Percentiles rank a stretch among this genome's conserved stretches.
These are phyloP conservation scores for Micropoecilia bifurca DNA, from an alignment of 2,797 vertebrate genomes.

Conservation along the genomic window DNA sequence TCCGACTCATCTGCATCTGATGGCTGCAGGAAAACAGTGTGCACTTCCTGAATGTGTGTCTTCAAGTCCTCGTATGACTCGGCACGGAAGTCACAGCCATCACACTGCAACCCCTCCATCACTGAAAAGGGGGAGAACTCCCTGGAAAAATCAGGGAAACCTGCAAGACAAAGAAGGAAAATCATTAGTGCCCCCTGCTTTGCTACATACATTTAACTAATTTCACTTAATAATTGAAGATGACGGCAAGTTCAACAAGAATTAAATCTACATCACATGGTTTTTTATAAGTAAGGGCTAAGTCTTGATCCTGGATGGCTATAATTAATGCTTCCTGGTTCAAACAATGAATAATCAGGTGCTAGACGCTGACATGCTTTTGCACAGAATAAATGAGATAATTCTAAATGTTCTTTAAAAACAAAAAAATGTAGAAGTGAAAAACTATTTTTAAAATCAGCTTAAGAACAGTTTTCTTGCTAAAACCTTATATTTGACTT, in stretches of 20 bases:
- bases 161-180: constrained; percentile 63
- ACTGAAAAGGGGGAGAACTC: constrained; percentile 74
- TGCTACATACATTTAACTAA: not conserved
- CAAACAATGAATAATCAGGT: constrained; percentile 52
- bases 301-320: constrained; percentile 45
- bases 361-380: constrained; percentile 27
- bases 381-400: constrained; percentile 18
- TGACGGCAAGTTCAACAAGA: not conserved
- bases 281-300: constrained; percentile 36
- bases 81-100: constrained; percentile 98
- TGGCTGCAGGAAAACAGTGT: constrained; percentile 96
- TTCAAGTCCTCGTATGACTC: constrained; percentile 97
- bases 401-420: not conserved
- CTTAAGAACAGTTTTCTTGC: not conserved
- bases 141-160: constrained; percentile 93
- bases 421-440: too few relatives aligned
- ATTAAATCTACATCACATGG: constrained; percentile 13
- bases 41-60: constrained; percentile 97
- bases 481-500: not conserved
- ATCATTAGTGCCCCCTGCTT: constrained; percentile 9
- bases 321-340: constrained; percentile 33
- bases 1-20: constrained; percentile 92
- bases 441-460: not conserved
- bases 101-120: constrained; percentile 99
- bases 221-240: not conserved